These are phyloP conservation scores for Gavialis gangeticus DNA, from an alignment of 2,113 vertebrate species.

Conservation along the genomic window DNA sequence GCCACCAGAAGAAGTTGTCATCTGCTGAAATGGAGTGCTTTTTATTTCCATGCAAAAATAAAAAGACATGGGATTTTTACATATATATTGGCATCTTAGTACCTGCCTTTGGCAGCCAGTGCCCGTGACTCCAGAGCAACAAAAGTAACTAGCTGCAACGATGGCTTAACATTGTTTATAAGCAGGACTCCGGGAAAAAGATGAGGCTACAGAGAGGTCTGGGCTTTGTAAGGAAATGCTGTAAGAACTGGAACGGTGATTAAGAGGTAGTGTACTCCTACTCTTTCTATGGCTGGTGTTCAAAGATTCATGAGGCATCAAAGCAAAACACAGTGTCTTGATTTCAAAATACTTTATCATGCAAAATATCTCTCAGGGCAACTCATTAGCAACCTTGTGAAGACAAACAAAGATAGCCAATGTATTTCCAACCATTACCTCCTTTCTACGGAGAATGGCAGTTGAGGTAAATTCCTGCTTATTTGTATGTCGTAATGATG, in stretches of 20 bases:
- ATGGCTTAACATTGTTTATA: background rate
- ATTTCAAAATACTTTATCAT: background rate
- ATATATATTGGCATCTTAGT: background rate
- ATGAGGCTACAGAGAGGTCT: background rate
- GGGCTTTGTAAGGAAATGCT: background rate
- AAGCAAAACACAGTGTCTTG: background rate
- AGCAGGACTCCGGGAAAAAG: background rate
- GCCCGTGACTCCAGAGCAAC: background rate
- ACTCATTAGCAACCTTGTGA: background rate
- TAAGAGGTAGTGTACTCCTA: background rate
- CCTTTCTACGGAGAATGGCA: background rate
- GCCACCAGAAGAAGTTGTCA: too few species aligned
- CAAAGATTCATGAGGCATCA: background rate
- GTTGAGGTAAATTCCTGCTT: slow-evolving; percentile 15
- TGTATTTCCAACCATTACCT: background rate
- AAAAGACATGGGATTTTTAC: background rate
- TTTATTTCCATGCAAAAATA: background rate
- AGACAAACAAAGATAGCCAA: background rate
- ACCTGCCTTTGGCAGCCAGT: background rate
- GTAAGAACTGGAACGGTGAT: background rate
- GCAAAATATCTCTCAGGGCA: background rate
- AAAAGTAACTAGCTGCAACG: background rate
- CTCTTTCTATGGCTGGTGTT: background rate
- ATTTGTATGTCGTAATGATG: background rate
- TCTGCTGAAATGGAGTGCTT: background rate